A percentile compares a stretch with the other conserved stretches of the same genome.
These are phyloP conservation scores for Chiloscyllium punctatum DNA, from an alignment of 2,797 vertebrate species.

Conservation along the genomic window DNA sequence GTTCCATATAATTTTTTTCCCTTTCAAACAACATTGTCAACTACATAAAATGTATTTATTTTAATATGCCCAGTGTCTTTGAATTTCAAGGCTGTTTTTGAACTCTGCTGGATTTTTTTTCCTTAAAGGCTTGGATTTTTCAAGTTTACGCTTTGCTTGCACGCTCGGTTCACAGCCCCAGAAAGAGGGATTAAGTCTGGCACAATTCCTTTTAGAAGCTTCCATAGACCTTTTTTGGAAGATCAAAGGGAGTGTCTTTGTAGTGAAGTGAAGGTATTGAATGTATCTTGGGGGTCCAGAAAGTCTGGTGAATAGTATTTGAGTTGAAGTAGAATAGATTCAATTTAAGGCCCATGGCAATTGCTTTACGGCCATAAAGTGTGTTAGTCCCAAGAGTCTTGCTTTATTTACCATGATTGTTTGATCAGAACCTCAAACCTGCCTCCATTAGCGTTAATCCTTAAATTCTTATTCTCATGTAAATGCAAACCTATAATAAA, in stretches of 20 bases:
- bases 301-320: neutral
- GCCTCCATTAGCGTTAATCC: neutral
- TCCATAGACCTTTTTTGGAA: neutral
- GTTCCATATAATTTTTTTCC: no score
- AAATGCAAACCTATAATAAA: neutral
- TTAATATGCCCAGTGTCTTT: neutral
- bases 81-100: neutral
- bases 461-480: neutral
- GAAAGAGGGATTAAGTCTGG: constrained; percentile 5
- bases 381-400: neutral
- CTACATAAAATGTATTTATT: neutral
- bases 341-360: neutral
- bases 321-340: neutral
- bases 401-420: neutral
- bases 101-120: neutral
- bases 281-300: neutral
- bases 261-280: neutral
- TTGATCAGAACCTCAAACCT: neutral
- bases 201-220: neutral
- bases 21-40: neutral
- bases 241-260: neutral
- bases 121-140: neutral
- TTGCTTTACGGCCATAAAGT: neutral
- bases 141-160: neutral
- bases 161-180: neutral